Evolutionary conservation across 2,113 vertebrate species (phyloP), one percentile per base, ranked within the genome.

Genomic region (Boleophthalmus pectinirostris): DNA sequence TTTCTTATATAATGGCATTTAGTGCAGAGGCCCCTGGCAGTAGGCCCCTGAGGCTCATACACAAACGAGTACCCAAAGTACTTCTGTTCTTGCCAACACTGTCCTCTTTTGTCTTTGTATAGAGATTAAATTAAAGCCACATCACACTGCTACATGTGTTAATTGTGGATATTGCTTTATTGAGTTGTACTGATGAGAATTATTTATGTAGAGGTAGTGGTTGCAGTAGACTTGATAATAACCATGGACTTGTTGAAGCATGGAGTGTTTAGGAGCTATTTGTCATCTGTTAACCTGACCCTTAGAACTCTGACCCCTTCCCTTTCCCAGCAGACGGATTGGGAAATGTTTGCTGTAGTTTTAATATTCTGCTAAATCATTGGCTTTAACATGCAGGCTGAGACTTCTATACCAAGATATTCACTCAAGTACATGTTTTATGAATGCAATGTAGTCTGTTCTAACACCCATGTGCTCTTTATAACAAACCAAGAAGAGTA

Each of bases 201-300:
- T 14, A 13, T 29, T 24, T 12, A 15, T 49, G 43, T 71, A 72
- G 65, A 54, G 65, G 75, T 54, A n/a, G 69, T 79, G 58, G 13
- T 60, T 58, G 79, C 74, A 81, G 82, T 79, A 11, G 46, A 73
- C 75, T 83, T 84, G 68, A 77, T 86, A 89, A 88, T 89, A 86
- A 85, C 82, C 78, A 70, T 76, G 73, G 84, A 66, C 86, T 89
- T 82, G 78, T 84, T 68, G 73, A 77, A 69, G 60, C 74, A 68
- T 16, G 25, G 69, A n/a, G 25, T 74, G 57, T 82, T 35, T 84
- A 75, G 66, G 58, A 71, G 79, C 82, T 67, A 81, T 79, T 68
- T 83, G 66, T 78, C 57, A 67, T 68, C 74, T 78, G 69, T 77
- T 82, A 83, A 79, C 71, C 70, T 70, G 64, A 77, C 67, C n/a